Evolutionary conservation across 2,888 invertebrate species (phyloP).

Genomic region (Oligia strigilis): DNA sequence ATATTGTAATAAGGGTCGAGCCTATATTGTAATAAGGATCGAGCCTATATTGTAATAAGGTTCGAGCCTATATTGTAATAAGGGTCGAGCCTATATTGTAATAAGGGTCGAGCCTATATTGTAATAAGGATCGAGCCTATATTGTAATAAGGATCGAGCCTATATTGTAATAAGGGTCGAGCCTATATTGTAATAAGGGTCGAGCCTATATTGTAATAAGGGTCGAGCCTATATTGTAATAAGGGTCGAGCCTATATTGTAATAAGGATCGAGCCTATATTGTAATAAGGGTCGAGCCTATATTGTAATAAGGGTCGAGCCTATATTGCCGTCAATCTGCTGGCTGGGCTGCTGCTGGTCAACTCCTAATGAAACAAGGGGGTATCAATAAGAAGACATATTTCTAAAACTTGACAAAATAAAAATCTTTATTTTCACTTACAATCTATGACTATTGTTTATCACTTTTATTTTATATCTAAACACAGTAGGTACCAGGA

Average conservation of each 20-base stretch:
- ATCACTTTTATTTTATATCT: conserved; percentile 28
- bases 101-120: too few species aligned
- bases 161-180: not conserved
- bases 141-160: not conserved
- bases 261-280: too few species aligned
- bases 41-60: too few species aligned
- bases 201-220: too few species aligned
- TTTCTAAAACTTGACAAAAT: conserved; percentile 23
- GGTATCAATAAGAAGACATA: not conserved
- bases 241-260: too few species aligned
- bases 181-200: not conserved
- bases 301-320: not conserved
- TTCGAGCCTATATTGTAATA: not conserved
- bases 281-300: not conserved
- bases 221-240: not conserved
- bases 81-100: too few species aligned
- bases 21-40: not conserved
- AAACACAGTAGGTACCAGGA: not conserved
- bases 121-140: not conserved
- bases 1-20: not conserved
- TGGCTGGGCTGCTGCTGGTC: too few species aligned
- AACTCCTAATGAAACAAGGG: too few species aligned
- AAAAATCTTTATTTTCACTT: conserved; percentile 41
- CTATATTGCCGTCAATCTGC: not conserved
- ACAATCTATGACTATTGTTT: conserved; percentile 33